Evolutionary conservation across 2,113 vertebrate genomes (phyloP).

Genomic region (Mastomys natalensis): DNA sequence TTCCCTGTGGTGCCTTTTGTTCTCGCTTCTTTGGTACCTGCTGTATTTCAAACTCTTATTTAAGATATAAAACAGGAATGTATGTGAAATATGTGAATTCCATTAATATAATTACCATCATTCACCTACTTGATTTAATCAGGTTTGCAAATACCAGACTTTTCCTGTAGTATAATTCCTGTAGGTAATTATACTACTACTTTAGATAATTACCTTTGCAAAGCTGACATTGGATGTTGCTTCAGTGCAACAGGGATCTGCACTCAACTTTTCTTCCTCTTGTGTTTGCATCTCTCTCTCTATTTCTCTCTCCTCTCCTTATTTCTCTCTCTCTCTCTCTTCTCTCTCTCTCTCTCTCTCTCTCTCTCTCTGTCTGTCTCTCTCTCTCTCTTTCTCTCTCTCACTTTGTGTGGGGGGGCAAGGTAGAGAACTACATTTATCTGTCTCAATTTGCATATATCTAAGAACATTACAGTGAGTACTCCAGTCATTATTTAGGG

Average conservation of each 20-base stretch:
- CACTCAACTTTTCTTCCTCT: conserved; percentile 56
- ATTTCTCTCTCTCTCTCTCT: too few relatives aligned
- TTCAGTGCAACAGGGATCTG: conserved; percentile 64
- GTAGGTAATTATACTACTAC: conserved; percentile 63
- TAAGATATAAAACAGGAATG: background rate
- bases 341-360: too few relatives aligned
- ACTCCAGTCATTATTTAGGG: too few relatives aligned
- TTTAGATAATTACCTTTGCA: conserved; percentile 72
- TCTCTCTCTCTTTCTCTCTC: too few relatives aligned
- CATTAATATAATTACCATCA: conserved; percentile 61
- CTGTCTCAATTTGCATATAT: too few relatives aligned
- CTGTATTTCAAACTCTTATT: conserved; percentile 49
- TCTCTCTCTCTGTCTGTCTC: too few relatives aligned
- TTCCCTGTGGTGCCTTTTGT: background rate
- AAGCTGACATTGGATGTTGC: conserved; percentile 44
- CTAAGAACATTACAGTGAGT: too few relatives aligned
- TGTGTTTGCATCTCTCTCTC: too few relatives aligned
- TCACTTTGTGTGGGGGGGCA: background rate
- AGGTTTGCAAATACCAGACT: conserved; percentile 71
- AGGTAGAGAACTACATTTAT: background rate
- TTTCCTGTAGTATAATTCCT: conserved; percentile 72
- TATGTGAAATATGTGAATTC: conserved; percentile 32
- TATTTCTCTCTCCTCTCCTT: too few relatives aligned
- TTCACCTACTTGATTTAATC: conserved; percentile 62
- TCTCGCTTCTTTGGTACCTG: background rate